phyloP scores from a whole-genome alignment of 2,797 vertebrate genomes.

The Arvicola amphibius region DNA sequence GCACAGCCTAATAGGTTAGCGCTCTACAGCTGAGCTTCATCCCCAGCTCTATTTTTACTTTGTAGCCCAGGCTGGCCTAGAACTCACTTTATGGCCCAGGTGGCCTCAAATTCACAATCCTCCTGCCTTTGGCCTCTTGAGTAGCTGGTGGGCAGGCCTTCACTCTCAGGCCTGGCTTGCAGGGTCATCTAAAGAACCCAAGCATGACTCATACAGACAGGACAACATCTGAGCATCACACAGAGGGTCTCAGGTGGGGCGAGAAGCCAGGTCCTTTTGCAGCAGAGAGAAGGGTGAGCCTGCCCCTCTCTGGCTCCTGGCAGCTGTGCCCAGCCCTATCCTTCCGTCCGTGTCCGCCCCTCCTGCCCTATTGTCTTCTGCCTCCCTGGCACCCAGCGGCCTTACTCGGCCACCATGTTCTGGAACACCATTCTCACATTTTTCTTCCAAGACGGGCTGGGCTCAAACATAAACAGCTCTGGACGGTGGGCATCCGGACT shows the following conservation, averaged over 20 bases:
- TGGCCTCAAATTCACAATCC: neutral
- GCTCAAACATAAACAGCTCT: constrained; percentile 68
- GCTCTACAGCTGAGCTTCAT: rapidly evolving
- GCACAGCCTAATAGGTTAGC: neutral
- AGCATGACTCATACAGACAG: neutral
- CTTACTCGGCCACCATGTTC: constrained; percentile 78
- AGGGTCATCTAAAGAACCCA: neutral
- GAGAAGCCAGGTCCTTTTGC: neutral
- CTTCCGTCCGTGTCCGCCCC: constrained; percentile 78
- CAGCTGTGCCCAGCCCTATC: constrained; percentile 76
- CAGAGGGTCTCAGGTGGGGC: neutral
- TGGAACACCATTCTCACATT: constrained; percentile 73
- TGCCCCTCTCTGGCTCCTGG: constrained; percentile 35
- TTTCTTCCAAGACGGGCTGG: constrained; percentile 78
- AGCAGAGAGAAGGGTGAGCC: neutral
- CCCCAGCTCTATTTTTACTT: neutral
- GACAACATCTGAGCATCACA: rapidly evolving
- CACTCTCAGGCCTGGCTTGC: neutral
- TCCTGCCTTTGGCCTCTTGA: neutral
- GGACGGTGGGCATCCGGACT: constrained; percentile 69
- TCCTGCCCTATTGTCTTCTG: constrained; percentile 80
- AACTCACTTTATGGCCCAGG: neutral
- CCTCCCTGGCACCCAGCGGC: constrained; percentile 78
- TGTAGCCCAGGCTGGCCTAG: neutral
- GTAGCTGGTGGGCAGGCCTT: neutral